A percentile compares a stretch with the other conserved stretches of the same genome.
Evolutionary conservation across 2,113 vertebrate genomes (phyloP).

Genomic region (Ammodramus savannarum): DNA sequence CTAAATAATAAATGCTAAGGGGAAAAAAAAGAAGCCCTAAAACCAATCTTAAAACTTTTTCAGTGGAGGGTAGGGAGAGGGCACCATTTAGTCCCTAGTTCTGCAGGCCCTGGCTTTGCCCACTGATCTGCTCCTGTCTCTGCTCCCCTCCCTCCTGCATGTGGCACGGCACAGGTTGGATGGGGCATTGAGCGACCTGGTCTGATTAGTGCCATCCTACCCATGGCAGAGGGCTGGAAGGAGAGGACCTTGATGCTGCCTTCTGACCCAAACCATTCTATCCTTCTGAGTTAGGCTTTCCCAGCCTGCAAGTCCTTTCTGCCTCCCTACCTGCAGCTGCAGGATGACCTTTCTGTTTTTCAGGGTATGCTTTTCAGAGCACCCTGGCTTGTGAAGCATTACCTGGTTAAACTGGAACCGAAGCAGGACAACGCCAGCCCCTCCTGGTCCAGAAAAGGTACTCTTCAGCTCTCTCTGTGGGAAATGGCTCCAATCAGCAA

Average conservation of each 20-base stretch:
- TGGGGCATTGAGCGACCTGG: accelerated
- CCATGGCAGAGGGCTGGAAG: neutral
- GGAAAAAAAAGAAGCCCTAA: accelerated
- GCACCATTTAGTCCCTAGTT: neutral
- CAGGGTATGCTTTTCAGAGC: neutral
- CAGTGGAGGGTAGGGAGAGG: too few relatives aligned
- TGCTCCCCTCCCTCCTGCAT: too few relatives aligned
- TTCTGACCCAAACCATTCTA: neutral
- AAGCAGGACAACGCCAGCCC: neutral
- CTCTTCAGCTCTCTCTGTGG: neutral
- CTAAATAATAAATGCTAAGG: neutral
- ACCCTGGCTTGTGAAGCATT: neutral
- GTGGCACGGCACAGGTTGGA: neutral
- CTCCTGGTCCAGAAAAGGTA: neutral
- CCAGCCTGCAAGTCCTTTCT: neutral
- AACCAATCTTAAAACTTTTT: accelerated
- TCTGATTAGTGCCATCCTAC: neutral
- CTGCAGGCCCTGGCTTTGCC: neutral
- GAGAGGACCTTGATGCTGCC: neutral
- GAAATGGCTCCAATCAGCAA: too few relatives aligned
- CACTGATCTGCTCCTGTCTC: neutral
- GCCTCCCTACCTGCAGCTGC: neutral
- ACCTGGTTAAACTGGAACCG: neutral
- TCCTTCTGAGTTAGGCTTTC: neutral
- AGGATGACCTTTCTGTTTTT: neutral